Percentiles rank a stretch among this genome's conserved stretches.
These are phyloP conservation scores for Bombus waltoni DNA, from an alignment of 1,140 invertebrate species.

Conservation along the genomic window DNA sequence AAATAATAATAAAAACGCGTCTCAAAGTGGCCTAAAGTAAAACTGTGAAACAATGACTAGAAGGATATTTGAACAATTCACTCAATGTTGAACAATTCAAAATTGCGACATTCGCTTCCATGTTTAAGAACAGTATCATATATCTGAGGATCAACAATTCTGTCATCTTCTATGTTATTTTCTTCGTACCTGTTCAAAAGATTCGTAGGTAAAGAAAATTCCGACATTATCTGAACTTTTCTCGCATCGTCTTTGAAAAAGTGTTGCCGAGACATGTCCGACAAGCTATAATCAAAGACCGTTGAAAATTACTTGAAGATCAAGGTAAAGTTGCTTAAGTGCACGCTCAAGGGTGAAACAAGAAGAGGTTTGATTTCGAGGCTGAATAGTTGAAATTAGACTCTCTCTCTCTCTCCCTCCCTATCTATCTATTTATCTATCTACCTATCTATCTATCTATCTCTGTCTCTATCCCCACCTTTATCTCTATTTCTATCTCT, in stretches of 20 bases:
- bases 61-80: too few species aligned
- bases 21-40: background rate
- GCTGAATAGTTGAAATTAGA: conserved; percentile 5
- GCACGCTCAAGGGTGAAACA: background rate
- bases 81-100: too few species aligned
- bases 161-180: background rate
- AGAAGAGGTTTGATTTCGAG: background rate
- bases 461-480: too few species aligned
- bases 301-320: conserved; percentile 6
- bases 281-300: background rate
- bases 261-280: background rate
- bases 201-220: background rate
- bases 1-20: background rate
- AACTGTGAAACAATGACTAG: background rate
- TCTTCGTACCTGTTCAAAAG: background rate
- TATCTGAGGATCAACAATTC: background rate
- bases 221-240: too few species aligned
- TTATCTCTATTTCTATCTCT: too few species aligned
- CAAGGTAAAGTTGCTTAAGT: background rate
- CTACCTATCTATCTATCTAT: background rate
- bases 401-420: background rate
- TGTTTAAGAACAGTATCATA: background rate
- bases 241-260: too few species aligned
- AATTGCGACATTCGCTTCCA: background rate
- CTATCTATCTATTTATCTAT: too few species aligned